phyloP scores from a whole-genome alignment of 2,888 invertebrate genomes.

The Ophion ventricosus region DNA sequence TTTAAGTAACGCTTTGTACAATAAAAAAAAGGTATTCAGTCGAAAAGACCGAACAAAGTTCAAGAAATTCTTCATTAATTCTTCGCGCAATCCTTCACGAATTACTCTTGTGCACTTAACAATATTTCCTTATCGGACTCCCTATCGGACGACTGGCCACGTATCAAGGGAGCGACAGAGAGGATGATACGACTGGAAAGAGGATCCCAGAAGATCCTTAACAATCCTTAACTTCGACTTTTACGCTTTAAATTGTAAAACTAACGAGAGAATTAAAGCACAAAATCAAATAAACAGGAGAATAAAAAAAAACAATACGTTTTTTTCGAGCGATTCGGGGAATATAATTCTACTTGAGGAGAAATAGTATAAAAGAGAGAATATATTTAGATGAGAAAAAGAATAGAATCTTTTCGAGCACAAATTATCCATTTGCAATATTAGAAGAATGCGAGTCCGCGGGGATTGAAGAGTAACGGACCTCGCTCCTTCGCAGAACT shows the following conservation, averaged over 20 bases:
- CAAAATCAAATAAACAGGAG: slow-evolving; percentile 35
- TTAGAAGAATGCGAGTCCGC: slow-evolving; percentile 55
- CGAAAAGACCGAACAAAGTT: slow-evolving; percentile 59
- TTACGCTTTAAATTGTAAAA: slow-evolving; percentile 80
- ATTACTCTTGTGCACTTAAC: neutral
- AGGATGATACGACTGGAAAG: neutral
- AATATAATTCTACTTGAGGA: slow-evolving; percentile 5
- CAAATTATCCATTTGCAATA: slow-evolving; percentile 78
- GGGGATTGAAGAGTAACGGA: slow-evolving; percentile 7
- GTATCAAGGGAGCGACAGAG: slow-evolving; percentile 26
- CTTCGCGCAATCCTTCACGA: slow-evolving; percentile 32
- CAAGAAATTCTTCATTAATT: slow-evolving; percentile 23
- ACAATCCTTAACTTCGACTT: slow-evolving; percentile 82
- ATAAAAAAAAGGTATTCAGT: slow-evolving; percentile 79
- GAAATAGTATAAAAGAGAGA: slow-evolving; percentile 19
- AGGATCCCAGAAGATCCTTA: slow-evolving; percentile 78
- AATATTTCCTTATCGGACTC: neutral
- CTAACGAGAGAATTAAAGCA: slow-evolving; percentile 38
- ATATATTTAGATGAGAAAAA: slow-evolving; percentile 56
- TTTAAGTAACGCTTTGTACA: slow-evolving; percentile 83
- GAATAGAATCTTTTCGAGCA: slow-evolving; percentile 76
- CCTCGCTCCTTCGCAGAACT: neutral
- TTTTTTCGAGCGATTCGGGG: neutral
- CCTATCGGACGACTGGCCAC: too few species aligned
- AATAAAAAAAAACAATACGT: slow-evolving; percentile 12